phyloP scores from a whole-genome alignment of 2,797 vertebrate genomes.

The Xenops minutus region DNA sequence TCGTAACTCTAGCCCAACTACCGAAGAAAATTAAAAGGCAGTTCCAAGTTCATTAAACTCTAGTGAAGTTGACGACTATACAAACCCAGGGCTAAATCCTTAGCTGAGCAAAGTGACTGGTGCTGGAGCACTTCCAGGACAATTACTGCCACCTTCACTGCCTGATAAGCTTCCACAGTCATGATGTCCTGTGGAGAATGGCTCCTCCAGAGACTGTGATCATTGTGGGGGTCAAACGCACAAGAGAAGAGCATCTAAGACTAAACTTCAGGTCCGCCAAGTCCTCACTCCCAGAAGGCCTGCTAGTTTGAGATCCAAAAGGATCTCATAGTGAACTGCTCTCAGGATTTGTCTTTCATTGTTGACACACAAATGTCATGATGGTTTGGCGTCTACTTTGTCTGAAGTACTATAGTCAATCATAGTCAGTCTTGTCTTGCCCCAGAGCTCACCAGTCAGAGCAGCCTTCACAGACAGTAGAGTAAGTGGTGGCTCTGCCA shows the following conservation, averaged over 20 bases:
- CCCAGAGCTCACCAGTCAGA: neutral
- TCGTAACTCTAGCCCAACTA: constrained; percentile 22
- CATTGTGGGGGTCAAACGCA: neutral
- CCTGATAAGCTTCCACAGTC: neutral
- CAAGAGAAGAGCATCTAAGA: neutral
- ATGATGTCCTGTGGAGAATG: rapidly evolving
- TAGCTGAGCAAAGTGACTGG: neutral
- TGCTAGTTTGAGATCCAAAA: neutral
- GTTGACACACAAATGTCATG: neutral
- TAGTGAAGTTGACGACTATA: constrained; percentile 20
- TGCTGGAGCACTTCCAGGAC: neutral
- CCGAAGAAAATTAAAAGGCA: constrained; percentile 64
- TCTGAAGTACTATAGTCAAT: neutral
- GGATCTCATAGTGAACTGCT: neutral
- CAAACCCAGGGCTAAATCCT: neutral
- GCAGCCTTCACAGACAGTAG: neutral
- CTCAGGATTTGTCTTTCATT: neutral
- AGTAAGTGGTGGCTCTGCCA: neutral
- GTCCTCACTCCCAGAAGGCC: neutral
- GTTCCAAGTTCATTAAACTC: constrained; percentile 43
- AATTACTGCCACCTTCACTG: neutral
- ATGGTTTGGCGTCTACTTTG: rapidly evolving
- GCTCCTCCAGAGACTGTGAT: neutral
- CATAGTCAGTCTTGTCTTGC: neutral
- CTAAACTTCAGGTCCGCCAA: neutral